phyloP scores from a whole-genome alignment of 2,797 vertebrate genomes.

The Buceros bicornis region DNA sequence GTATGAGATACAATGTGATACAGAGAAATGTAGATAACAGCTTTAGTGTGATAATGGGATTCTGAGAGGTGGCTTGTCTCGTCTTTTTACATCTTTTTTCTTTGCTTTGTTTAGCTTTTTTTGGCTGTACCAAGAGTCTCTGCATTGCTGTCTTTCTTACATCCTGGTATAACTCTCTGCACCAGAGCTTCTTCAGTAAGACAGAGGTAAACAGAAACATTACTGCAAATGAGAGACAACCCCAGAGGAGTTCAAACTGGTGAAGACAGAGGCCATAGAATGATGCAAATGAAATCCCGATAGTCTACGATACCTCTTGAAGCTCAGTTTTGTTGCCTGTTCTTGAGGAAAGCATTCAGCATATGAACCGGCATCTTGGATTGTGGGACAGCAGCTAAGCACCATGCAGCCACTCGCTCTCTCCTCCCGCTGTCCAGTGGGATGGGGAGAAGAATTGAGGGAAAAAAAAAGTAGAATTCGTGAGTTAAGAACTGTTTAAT shows the following conservation, averaged over 20 bases:
- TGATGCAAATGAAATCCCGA: neutral
- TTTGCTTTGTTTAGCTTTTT: neutral
- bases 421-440: no score
- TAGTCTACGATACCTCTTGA: neutral
- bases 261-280: neutral
- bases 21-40: neutral
- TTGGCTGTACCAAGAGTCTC: neutral
- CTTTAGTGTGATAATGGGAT: neutral
- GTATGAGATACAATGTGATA: neutral
- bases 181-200: neutral
- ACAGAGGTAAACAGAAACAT: neutral
- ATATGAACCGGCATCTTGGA: neutral
- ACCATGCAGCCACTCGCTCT: no score
- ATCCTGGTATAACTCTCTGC: neutral
- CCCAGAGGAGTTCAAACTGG: neutral
- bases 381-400: neutral
- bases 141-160: neutral
- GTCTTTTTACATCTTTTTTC: rapidly evolving
- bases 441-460: no score
- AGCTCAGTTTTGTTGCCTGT: neutral
- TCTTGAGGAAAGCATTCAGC: neutral
- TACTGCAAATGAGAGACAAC: neutral
- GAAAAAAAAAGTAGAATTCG: no score
- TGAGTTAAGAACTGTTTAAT: no score
- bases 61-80: neutral